Evolutionary conservation across 2,113 vertebrate species (phyloP).

Genomic region (Oplegnathus fasciatus): DNA sequence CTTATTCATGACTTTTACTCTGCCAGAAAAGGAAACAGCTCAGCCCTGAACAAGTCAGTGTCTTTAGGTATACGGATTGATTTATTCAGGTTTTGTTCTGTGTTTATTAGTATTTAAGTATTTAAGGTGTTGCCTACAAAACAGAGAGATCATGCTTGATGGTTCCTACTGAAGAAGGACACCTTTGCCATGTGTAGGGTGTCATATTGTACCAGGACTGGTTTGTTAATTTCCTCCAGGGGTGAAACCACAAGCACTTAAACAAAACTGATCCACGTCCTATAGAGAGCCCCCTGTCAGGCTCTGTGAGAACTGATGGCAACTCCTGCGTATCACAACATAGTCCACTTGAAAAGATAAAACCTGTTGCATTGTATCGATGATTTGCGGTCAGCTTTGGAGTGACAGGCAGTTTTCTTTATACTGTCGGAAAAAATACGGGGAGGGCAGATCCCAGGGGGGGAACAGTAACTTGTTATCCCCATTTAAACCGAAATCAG

Average conservation of each 20-base stretch:
- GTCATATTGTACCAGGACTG: conserved; percentile 44
- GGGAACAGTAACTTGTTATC: conserved; percentile 69
- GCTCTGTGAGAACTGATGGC: conserved; percentile 51
- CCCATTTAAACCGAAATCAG: conserved; percentile 74
- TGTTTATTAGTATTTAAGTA: no score
- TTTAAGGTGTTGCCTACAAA: neutral
- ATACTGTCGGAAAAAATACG: conserved; percentile 30
- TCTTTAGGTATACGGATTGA: neutral
- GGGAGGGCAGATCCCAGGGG: conserved; percentile 35
- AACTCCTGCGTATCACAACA: conserved; percentile 32
- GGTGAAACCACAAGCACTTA: conserved; percentile 66
- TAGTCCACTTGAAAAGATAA: conserved; percentile 68
- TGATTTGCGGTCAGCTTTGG: conserved; percentile 60
- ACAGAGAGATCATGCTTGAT: neutral
- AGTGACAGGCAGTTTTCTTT: conserved; percentile 66
- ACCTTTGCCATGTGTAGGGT: conserved; percentile 37
- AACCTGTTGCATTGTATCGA: conserved; percentile 68
- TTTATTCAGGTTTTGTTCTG: neutral
- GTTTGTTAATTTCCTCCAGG: conserved; percentile 52
- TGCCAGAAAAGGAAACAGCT: neutral
- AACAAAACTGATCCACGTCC: conserved; percentile 54
- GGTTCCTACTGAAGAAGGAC: conserved; percentile 3
- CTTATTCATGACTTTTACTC: conserved; percentile 34
- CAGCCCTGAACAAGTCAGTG: neutral
- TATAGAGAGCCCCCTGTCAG: conserved; percentile 60